phyloP scores from a whole-genome alignment of 2,888 invertebrate genomes.

The Dasysyrphus tricinctus region DNA sequence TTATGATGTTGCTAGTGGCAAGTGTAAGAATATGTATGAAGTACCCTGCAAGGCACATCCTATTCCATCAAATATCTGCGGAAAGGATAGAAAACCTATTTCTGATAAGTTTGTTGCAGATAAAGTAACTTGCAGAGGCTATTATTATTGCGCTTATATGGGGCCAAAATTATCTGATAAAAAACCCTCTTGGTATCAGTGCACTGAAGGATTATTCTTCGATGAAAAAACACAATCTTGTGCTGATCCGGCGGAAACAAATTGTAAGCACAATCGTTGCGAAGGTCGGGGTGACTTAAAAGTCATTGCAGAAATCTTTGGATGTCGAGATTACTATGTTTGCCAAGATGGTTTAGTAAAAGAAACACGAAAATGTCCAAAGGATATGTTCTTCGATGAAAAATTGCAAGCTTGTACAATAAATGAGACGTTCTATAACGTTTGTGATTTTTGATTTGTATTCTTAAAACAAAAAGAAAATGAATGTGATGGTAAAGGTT shows the following conservation, averaged over 20 bases:
- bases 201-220: conserved; percentile 78
- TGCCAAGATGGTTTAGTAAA: conserved; percentile 76
- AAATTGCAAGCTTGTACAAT: conserved; percentile 76
- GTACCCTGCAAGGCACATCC: conserved; percentile 78
- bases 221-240: conserved; percentile 75
- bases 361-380: conserved; percentile 75
- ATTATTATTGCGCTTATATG: conserved; percentile 77
- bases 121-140: conserved; percentile 79
- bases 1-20: conserved; percentile 77
- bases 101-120: conserved; percentile 75
- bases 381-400: conserved; percentile 80
- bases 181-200: conserved; percentile 79
- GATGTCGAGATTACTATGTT: conserved; percentile 79
- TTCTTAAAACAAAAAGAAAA: background rate
- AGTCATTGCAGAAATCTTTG: conserved; percentile 77
- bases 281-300: conserved; percentile 79
- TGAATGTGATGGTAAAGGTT: background rate
- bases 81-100: conserved; percentile 31
- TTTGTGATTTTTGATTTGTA: conserved; percentile 44
- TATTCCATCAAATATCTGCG: conserved; percentile 75
- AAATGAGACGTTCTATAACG: conserved; percentile 33
- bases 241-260: conserved; percentile 72
- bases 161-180: conserved; percentile 76
- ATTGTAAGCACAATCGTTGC: conserved; percentile 80
- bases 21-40: conserved; percentile 75